These are phyloP conservation scores for Verasper variegatus DNA, from an alignment of 2,113 vertebrate species.

Conservation along the genomic window DNA sequence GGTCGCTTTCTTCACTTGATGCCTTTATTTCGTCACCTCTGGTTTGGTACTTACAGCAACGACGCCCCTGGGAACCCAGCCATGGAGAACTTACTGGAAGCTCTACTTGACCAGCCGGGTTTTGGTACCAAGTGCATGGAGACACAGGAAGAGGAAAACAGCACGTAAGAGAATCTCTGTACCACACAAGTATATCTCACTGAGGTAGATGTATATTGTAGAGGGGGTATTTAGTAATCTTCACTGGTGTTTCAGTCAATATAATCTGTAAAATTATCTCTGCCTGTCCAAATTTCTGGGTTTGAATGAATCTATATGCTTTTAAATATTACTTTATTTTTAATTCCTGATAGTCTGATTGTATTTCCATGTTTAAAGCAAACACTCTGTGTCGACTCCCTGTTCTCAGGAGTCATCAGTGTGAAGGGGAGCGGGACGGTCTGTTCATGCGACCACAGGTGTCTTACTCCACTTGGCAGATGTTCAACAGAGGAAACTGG, in stretches of 20 bases:
- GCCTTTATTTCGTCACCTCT: not conserved
- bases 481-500: conserved; percentile 83
- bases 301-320: not conserved
- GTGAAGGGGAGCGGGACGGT: conserved; percentile 20
- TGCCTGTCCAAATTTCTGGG: not conserved
- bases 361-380: not conserved
- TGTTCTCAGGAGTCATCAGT: conserved; percentile 49
- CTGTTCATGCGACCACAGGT: conserved; percentile 75
- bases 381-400: not conserved
- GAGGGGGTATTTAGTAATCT: not conserved
- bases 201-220: not conserved
- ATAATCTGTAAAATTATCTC: no score
- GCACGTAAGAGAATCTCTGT: conserved; percentile 61
- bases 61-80: conserved; percentile 78
- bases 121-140: conserved; percentile 83
- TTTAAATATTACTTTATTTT: not conserved
- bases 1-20: not conserved
- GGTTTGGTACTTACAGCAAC: conserved; percentile 77
- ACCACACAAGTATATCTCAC: not conserved
- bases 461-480: conserved; percentile 60
- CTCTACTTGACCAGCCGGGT: conserved; percentile 83
- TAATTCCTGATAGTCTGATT: not conserved
- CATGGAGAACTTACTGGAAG: conserved; percentile 75
- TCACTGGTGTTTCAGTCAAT: not conserved
- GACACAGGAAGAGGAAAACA: conserved; percentile 44